Evolutionary conservation across 2,888 invertebrate species (phyloP), one percentile per base, ranked within the genome.

Genomic region (Nematopogon swammerdamellus): DNA sequence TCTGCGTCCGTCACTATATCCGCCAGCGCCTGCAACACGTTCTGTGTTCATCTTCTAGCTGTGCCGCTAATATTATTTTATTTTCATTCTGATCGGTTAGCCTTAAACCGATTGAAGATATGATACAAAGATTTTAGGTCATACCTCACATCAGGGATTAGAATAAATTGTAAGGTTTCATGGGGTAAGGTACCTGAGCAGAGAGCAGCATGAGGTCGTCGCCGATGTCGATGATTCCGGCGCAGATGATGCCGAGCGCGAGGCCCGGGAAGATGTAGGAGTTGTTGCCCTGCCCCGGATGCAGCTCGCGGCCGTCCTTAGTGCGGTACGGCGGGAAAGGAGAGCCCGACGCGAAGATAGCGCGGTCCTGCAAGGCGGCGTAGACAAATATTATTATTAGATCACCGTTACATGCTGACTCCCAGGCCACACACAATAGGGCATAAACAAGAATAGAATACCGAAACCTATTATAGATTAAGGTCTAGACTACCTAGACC

Each of bases 231-330:
- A 89, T 81, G 70, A 96, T 88, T 49, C 95, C 95, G 56, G 93
- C 91, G 61, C 89, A 88, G 57, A 97, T 87, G 50, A 91, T 88
- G 54, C 92, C 98, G 45, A 99, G 84, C 19, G 96, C 96, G 57
- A 96, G 83, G 3, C 97, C 99, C 17, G 99, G 98, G 85, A 96
- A 97, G 70, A 97, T 95, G 77, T 97, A 97, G 0, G 97, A 88
- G 77, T 97, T 97, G 79, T 97, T 97, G 52, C 99, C 99, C 74
- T 99, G 99, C 0, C 99, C 99, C 0, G 99, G 96, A 61, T 86
- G 74, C 67, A 85, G 89, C 8, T 86, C 86, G 66, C 90, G 87
- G 1, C 93, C 95, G 56, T 91, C 86, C 65, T 80, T 80, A 51
- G 88, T 81, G 49, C 82, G 86, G 51, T 95, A 92, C 0, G 94